Evolutionary conservation across 1,140 invertebrate genomes (phyloP).

Genomic region (Polyergus mexicanus): DNA sequence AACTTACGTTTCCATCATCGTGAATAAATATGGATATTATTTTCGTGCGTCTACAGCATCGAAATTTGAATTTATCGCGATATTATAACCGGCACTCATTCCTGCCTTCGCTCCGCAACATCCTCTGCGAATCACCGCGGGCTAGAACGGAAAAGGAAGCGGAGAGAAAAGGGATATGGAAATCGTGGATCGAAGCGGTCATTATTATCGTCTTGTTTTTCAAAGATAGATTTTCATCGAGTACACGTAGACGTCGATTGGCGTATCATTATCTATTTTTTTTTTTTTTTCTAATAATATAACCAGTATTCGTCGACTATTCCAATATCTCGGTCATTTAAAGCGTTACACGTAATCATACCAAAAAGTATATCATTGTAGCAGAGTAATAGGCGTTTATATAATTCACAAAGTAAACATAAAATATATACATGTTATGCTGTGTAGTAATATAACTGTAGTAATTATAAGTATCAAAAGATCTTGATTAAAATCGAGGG

Average conservation of each 20-base stretch:
- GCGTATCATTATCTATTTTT: conserved; percentile 18
- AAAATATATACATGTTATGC: neutral
- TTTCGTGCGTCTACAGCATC: conserved; percentile 10
- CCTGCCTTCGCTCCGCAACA: neutral
- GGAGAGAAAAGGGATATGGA: conserved; percentile 1
- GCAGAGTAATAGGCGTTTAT: neutral
- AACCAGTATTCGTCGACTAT: neutral
- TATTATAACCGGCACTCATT: neutral
- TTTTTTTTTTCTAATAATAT: neutral
- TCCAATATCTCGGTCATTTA: neutral
- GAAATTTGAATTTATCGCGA: conserved; percentile 6
- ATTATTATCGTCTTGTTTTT: neutral
- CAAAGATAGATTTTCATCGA: neutral
- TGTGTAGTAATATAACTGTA: neutral
- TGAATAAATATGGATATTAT: conserved; percentile 42
- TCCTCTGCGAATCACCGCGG: neutral
- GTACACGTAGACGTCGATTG: neutral
- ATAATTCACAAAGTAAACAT: neutral
- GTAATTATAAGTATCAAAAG: neutral
- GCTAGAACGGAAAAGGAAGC: conserved; percentile 1
- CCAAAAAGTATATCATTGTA: neutral
- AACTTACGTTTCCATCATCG: conserved; percentile 7
- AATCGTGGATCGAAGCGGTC: neutral
- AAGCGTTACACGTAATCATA: neutral
- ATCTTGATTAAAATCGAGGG: neutral